These are phyloP conservation scores for Pyralis farinalis DNA, from an alignment of 2,888 invertebrate genomes.

Conservation along the genomic window DNA sequence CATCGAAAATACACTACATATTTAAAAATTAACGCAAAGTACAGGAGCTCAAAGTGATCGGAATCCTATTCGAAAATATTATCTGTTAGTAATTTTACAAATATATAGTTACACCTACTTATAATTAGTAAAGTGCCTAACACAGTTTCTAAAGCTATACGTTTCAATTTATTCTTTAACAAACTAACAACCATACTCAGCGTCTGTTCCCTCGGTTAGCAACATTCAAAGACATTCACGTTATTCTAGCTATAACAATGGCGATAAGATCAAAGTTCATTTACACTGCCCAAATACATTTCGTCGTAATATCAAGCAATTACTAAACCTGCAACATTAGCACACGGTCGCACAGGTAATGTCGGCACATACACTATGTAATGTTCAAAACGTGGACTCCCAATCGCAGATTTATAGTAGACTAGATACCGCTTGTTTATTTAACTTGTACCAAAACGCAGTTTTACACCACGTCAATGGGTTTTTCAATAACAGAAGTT, in stretches of 20 bases:
- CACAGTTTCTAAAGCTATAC: constrained; percentile 5
- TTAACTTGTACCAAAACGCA: too few species aligned
- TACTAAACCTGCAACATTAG: constrained; percentile 18
- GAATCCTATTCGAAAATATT: background rate
- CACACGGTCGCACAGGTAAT: constrained; percentile 21
- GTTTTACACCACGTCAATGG: too few species aligned
- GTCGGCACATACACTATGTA: constrained; percentile 13
- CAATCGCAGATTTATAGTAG: too few species aligned
- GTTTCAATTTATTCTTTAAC: constrained; percentile 1
- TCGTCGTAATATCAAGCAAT: constrained; percentile 21
- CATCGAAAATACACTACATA: too few species aligned
- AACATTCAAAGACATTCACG: background rate
- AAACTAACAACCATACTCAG: constrained; percentile 8
- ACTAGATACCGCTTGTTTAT: too few species aligned
- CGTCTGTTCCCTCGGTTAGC: background rate
- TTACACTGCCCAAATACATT: background rate
- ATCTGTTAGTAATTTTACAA: background rate
- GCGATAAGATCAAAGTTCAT: background rate
- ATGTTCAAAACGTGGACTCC: constrained; percentile 21
- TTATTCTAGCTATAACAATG: background rate
- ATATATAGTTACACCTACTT: background rate
- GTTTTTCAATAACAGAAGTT: too few species aligned
- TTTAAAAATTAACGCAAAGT: too few species aligned
- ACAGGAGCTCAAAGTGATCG: too few species aligned
- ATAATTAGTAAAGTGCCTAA: constrained; percentile 5